Evolutionary conservation across 2,888 invertebrate species (phyloP).

Genomic region (Periphyllus acericola): DNA sequence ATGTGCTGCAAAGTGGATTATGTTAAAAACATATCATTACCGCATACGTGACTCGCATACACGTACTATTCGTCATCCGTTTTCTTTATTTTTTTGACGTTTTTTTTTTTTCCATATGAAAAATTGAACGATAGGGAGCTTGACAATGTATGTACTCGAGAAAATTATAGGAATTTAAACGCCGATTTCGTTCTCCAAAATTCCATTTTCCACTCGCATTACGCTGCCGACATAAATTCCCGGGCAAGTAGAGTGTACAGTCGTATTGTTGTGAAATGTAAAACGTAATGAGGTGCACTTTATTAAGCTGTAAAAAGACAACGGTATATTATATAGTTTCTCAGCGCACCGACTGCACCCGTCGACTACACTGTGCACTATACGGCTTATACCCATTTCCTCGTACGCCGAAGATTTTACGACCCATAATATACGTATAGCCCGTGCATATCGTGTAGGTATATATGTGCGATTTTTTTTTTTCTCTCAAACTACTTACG

Average conservation of each 20-base stretch:
- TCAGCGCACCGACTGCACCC: background rate
- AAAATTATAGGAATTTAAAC: slow-evolving; percentile 13
- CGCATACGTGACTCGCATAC: no score
- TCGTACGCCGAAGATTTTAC: slow-evolving; percentile 50
- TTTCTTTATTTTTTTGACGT: no score
- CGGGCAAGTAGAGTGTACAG: background rate
- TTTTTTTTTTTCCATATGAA: no score
- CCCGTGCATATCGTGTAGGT: background rate
- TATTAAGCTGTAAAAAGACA: slow-evolving; percentile 52
- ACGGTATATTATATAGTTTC: slow-evolving; percentile 28
- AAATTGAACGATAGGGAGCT: no score
- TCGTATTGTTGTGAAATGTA: slow-evolving; percentile 33
- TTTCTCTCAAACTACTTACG: background rate
- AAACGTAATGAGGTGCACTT: slow-evolving; percentile 59
- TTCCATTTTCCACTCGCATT: slow-evolving; percentile 25
- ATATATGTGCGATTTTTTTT: background rate
- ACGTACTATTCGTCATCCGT: no score
- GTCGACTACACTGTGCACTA: slow-evolving; percentile 5
- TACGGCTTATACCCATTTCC: slow-evolving; percentile 33
- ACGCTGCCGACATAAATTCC: slow-evolving; percentile 22
- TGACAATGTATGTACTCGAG: no score
- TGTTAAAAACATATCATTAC: no score
- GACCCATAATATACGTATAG: background rate
- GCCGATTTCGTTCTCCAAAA: slow-evolving; percentile 2
- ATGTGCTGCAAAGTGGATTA: no score